Base-by-base conservation (phyloP, 2,888 invertebrate genomes). In the Drosophila diplacantha region DNA sequence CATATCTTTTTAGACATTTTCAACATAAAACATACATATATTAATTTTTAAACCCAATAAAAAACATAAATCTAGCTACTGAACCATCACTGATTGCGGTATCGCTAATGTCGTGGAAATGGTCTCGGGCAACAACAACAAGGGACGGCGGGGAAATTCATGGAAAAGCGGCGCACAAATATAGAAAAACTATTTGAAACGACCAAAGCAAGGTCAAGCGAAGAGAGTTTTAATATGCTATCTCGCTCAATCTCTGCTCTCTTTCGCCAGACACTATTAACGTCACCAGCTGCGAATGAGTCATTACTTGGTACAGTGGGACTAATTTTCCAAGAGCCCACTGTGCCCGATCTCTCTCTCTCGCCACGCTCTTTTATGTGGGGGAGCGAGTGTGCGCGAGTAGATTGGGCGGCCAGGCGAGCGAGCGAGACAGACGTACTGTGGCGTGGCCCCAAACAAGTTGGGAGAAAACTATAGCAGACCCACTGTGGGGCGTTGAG, bases 201-300 rank as follows among this genome's bases (percentile, higher is more conserved):
- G 73, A 84, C 72, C 76, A 82, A 74, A 77, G 80, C 68, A 81
- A 81, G 70, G 83, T 73, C 69, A 80, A 71, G 64, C 69, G 56
- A 72, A 53, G 53, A 62, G 56, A 55, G 50, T 31, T 39, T 39
- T 38, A 22, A 22, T 22, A 14, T 8, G 4, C 14, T 8, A 39
- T 22, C 44, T 44, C 56, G 12, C 41, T 14, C 58, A 49, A 4
- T 51, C 18, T 44, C 18, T 6, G 41, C 58, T 57, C 73, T 60
- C 64, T 53, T 49, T 53, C 24, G 39, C n/a, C 29, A 52, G 37
- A 47, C 22, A 51, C 61, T 53, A 68, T 60, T 56, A 52, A 66
- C 74, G 74, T 75, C 79, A 79, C 52, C 63, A 60, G 47, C 39
- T 35, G 38, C 47, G 26, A 67, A 67, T 83, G 79, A 79, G 72